Evolutionary conservation across 30 jellyfish, hydroid and myxozoan species (phyloP).

Genomic region (Mastigias papua): DNA sequence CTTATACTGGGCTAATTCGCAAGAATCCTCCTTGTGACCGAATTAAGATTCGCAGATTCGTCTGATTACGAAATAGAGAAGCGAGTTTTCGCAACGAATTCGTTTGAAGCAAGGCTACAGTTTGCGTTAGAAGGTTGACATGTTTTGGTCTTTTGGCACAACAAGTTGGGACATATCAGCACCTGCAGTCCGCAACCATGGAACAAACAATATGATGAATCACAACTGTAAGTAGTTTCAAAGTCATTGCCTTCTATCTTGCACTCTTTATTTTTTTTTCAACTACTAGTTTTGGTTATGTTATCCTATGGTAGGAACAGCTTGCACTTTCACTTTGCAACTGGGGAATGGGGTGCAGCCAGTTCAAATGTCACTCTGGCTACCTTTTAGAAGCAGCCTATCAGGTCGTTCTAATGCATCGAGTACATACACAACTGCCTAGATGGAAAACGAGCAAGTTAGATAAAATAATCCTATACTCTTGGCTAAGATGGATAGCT

Average conservation of each 20-base stretch:
- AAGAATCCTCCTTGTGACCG: background rate
- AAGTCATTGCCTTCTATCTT: background rate
- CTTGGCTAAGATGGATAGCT: no score
- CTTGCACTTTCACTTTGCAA: no score
- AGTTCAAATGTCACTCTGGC: no score
- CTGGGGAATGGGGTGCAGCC: no score
- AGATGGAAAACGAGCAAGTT: no score
- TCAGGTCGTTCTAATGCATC: no score
- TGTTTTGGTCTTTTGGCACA: background rate
- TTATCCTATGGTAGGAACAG: no score
- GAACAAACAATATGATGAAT: background rate
- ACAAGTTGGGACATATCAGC: slow-evolving; percentile 22
- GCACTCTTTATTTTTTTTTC: no score
- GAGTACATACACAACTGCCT: no score
- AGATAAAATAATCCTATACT: no score
- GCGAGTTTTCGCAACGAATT: background rate
- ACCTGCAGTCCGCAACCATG: background rate
- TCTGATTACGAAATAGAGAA: background rate
- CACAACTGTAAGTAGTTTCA: background rate
- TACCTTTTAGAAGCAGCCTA: no score
- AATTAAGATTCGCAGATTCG: background rate
- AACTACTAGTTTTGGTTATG: no score
- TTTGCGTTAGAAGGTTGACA: background rate
- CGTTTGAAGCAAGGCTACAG: background rate
- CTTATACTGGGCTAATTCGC: background rate